Evolutionary conservation across 2,888 invertebrate genomes (phyloP), one percentile per base, ranked within the genome.

Genomic region (Trichogramma dendrolimi): DNA sequence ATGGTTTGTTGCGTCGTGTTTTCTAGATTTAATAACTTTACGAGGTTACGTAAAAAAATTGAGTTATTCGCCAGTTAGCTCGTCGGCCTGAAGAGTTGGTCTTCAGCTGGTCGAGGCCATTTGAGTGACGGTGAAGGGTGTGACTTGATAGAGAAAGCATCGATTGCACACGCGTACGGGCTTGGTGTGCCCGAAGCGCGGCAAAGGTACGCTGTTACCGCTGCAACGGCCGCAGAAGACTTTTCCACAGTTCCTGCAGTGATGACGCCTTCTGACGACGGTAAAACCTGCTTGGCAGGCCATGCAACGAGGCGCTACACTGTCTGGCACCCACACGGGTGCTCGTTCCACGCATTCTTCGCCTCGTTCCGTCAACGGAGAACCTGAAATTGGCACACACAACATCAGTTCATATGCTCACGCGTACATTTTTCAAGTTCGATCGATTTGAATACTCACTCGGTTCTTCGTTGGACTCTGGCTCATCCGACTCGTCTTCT

Each of bases 191-290:
- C 96, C 96, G 80, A 88, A 96, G 75, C 93, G 91, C 8, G 96
- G 96, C 71, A 97, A 81, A 39, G 96, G 94, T 61, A 95, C 92
- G 67, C 91, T 92, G 79, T 95, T 93, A 54, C 92, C 90, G 70
- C 96, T 96, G 81, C 96, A 97, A 52, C 92, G 88, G 1, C 92
- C 91, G 81, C 96, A 97, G 80, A 96, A 96, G 49, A 96, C 94
- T 84, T 94, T 88, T 79, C 97, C 97, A 81, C 97, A 99, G 80
- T 96, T 96, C 71, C 98, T 84, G 78, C 98, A 98, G 80, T 98
- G 98, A 79, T 99, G 98, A 7, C 98, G 83, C 14, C 98, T 86
- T 48, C 97, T 87, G 71, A 99, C 92, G 67, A 98, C 92, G 4
- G 96, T 98, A 82, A 99, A 99, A 71, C 89, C 89, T 14, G 91